Conservation (phyloP, 1,140 invertebrate genomes). For the Coelopa frigida region DNA sequence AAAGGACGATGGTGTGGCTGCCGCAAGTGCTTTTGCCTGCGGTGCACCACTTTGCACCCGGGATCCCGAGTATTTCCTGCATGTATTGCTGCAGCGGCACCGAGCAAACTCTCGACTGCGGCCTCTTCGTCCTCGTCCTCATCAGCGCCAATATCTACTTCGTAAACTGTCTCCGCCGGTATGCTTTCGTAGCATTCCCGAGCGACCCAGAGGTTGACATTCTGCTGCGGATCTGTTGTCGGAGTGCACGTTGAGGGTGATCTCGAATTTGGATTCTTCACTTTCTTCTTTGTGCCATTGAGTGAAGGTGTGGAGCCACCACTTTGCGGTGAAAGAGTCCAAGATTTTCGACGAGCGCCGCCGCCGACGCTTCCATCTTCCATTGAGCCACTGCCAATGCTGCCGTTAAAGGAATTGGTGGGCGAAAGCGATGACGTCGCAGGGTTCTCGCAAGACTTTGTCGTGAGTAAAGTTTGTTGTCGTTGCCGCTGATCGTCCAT, state of each 20-base stretch:
- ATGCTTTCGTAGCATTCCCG: slow-evolving; percentile 40
- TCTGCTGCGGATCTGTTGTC: slow-evolving; percentile 16
- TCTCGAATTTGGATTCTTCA: slow-evolving; percentile 13
- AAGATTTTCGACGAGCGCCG: slow-evolving; percentile 37
- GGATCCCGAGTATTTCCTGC: slow-evolving; percentile 11
- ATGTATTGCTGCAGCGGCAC: slow-evolving; percentile 33
- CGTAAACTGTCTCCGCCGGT: slow-evolving; percentile 36
- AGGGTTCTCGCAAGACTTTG: slow-evolving; percentile 34
- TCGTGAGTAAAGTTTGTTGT: slow-evolving; percentile 30
- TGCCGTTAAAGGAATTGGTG: slow-evolving; percentile 38
- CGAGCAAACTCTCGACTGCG: slow-evolving; percentile 34
- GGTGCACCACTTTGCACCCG: slow-evolving; percentile 15
- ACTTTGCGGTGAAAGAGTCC: slow-evolving; percentile 37
- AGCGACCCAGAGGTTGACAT: slow-evolving; percentile 39
- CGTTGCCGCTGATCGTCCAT: slow-evolving; percentile 11
- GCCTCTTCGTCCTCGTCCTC: slow-evolving; percentile 32
- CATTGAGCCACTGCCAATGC: slow-evolving; percentile 34
- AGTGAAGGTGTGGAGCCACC: slow-evolving; percentile 25
- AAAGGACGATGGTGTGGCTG: slow-evolving; percentile 50
- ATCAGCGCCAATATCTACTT: slow-evolving; percentile 22
- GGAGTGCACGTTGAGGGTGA: slow-evolving; percentile 10
- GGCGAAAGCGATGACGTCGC: slow-evolving; percentile 26
- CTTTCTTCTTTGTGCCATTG: slow-evolving; percentile 30
- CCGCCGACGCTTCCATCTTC: slow-evolving; percentile 34
- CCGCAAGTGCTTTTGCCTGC: slow-evolving; percentile 27